Evolutionary conservation across 2,797 vertebrate species (phyloP), one percentile per base, ranked within the genome.

Genomic region (Eulemur rubriventer): DNA sequence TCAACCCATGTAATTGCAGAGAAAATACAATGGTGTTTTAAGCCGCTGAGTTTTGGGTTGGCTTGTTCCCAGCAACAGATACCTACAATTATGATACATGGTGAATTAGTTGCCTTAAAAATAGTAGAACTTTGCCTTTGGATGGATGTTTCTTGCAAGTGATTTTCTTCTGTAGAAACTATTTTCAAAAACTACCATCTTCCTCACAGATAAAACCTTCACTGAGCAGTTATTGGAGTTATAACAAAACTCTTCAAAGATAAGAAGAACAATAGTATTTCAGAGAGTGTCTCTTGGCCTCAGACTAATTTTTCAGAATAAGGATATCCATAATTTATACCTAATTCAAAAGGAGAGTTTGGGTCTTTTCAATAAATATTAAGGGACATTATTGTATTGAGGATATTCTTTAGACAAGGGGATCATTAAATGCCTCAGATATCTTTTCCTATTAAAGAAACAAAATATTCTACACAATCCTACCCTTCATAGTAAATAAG

Each of bases 101-200:
- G 86, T 96, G 30, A 97, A 95, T 65, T 98, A 98, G 98, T 97
- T 98, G 96, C 95, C 89, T 98, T 97, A 93, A 98, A 98, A 98
- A 97, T 92, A 97, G 85, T 98, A 94, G 91, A 97, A 96, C 35
- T 94, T 86, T 92, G 98, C 85, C 85, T 97, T 86, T 95, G 93
- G 81, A 76, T 97, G 79, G 57, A 84, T 96, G 41, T 69, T 96
- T 96, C 17, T 93, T 96, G 89, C 98, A 97, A 94, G 83, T 94
- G 18, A 57, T 52, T 93, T 97, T 94, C 87, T 94, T 94, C 38
- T 87, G 96, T 88, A 97, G 92, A 96, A 96, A 63, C 65, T 93
- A 65, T 95, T 88, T 98, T 96, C 30, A 91, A 96, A 96, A 97
- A 38, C 61, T 92, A 89, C 94, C 92, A 93, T 94, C 63, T 93